These are phyloP conservation scores for Pseudomyrmex concolor DNA, from an alignment of 1,140 invertebrate genomes.

Conservation along the genomic window DNA sequence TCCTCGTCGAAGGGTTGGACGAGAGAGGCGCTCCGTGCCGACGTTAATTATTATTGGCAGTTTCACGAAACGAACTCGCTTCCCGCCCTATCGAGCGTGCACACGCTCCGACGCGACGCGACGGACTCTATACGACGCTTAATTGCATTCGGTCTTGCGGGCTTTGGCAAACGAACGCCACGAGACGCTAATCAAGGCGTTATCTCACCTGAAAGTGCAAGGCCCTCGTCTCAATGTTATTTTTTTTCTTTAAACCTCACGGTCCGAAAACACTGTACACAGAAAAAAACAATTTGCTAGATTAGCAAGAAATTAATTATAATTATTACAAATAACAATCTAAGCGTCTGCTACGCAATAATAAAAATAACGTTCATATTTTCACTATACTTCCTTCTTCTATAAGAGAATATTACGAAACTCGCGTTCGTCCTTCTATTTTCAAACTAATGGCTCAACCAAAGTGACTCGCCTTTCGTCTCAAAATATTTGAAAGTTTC, in stretches of 20 bases:
- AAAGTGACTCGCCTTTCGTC: too few species aligned
- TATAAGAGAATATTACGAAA: too few species aligned
- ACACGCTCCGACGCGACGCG: slow-evolving; percentile 56
- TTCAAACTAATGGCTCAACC: too few species aligned
- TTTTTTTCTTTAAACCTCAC: neutral
- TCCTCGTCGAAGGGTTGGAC: neutral
- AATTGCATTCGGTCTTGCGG: slow-evolving; percentile 66
- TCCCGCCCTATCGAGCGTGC: slow-evolving; percentile 64
- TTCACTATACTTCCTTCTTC: too few species aligned
- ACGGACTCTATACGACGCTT: slow-evolving; percentile 59
- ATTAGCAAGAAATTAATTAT: too few species aligned
- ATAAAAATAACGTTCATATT: too few species aligned
- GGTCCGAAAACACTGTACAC: too few species aligned
- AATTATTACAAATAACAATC: too few species aligned
- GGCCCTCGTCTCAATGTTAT: neutral
- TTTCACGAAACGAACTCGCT: slow-evolving; percentile 70
- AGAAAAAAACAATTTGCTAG: too few species aligned
- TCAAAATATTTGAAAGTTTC: too few species aligned
- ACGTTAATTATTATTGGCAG: slow-evolving; percentile 76
- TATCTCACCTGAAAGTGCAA: neutral
- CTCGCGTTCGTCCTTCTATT: too few species aligned
- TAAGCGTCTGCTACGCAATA: too few species aligned
- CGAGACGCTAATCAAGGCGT: slow-evolving; percentile 45
- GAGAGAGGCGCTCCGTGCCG: slow-evolving; percentile 45
- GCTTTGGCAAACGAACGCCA: slow-evolving; percentile 34